phyloP scores from a whole-genome alignment of 2,113 vertebrate genomes.

The Callorhinus ursinus region DNA sequence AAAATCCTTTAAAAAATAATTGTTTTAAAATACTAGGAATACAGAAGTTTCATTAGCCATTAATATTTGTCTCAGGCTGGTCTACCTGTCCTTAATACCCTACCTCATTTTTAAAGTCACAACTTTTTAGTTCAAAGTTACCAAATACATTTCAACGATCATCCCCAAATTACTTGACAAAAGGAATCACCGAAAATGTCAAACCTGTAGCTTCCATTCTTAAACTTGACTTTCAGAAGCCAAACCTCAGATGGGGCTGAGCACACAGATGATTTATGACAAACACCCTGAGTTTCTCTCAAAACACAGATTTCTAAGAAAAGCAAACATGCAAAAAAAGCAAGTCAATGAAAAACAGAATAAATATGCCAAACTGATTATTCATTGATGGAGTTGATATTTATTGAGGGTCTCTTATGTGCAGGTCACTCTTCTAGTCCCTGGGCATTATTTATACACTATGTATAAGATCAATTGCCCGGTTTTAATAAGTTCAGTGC shows the following conservation, averaged over 20 bases:
- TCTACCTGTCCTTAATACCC: background rate
- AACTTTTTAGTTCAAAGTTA: background rate
- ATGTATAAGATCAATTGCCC: background rate
- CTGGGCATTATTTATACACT: background rate
- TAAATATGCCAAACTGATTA: background rate
- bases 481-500: background rate
- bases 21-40: background rate
- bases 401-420: background rate
- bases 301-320: background rate
- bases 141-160: background rate
- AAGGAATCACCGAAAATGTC: background rate
- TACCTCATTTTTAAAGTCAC: background rate
- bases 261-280: background rate
- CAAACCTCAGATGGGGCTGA: background rate
- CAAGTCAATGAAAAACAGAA: background rate
- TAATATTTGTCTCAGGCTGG: background rate
- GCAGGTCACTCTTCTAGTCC: background rate
- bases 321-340: background rate
- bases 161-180: background rate
- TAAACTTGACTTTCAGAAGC: conserved; percentile 25
- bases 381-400: background rate
- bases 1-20: too few species aligned
- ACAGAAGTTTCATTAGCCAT: background rate
- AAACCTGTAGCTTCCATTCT: background rate
- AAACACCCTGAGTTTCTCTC: background rate